phyloP scores from a whole-genome alignment of 2,888 invertebrate species.

The Carcina quercana region DNA sequence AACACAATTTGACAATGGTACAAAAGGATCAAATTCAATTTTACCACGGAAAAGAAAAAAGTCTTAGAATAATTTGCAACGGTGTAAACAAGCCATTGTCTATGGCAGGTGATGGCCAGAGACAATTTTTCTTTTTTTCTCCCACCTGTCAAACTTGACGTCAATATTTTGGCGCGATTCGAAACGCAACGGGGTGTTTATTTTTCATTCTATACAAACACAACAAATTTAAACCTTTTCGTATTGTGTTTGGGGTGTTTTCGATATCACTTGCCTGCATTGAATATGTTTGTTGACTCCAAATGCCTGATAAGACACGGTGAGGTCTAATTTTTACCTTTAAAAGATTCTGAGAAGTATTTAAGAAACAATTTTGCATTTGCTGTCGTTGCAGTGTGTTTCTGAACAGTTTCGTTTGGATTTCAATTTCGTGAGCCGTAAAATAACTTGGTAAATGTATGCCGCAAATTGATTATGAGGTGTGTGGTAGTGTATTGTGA shows the following conservation, averaged over 20 bases:
- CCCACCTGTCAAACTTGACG: constrained; percentile 50
- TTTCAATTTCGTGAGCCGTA: too few relatives aligned
- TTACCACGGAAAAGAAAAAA: too few relatives aligned
- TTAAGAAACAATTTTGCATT: too few relatives aligned
- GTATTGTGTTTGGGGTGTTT: too few relatives aligned
- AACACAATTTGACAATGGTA: too few relatives aligned
- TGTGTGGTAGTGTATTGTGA: constrained; percentile 28
- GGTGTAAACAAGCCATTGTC: constrained; percentile 36
- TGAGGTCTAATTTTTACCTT: constrained; percentile 28
- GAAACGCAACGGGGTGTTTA: constrained; percentile 63
- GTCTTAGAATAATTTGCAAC: constrained; percentile 49
- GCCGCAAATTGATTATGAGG: constrained; percentile 60
- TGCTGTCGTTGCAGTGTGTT: too few relatives aligned
- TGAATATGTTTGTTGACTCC: too few relatives aligned
- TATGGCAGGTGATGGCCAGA: constrained; percentile 39
- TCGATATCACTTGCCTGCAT: too few relatives aligned
- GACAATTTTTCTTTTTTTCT: constrained; percentile 33
- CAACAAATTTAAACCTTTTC: too few relatives aligned
- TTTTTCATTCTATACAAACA: too few relatives aligned
- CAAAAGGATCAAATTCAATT: too few relatives aligned
- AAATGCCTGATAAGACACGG: constrained; percentile 50
- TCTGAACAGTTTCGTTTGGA: too few relatives aligned
- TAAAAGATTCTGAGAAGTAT: constrained; percentile 5
- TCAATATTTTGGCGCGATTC: constrained; percentile 67
- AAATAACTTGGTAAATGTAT: constrained; percentile 39